Conservation (phyloP, 1,140 invertebrate species). For the Eumaeus atala region DNA sequence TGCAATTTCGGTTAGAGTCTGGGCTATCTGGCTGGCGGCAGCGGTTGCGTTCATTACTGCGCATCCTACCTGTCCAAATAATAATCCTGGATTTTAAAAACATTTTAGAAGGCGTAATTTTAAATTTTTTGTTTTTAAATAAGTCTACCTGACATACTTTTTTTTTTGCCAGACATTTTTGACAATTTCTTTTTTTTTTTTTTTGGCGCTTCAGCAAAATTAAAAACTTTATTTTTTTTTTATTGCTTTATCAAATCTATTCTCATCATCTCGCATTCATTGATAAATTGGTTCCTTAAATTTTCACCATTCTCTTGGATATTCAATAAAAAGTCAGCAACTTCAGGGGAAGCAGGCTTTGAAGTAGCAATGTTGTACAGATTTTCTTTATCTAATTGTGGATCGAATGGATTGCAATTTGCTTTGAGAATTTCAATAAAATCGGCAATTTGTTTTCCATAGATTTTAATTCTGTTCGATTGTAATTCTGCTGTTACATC, state of each 20-base stretch:
- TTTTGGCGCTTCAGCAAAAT: no score
- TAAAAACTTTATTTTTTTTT: constrained; percentile 25
- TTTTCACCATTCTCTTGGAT: constrained; percentile 13
- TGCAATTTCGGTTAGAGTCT: no score
- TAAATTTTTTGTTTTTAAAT: no score
- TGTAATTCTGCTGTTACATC: constrained; percentile 26
- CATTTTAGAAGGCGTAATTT: no score
- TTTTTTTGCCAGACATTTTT: no score
- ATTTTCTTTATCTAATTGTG: constrained; percentile 29
- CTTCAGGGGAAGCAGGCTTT: constrained; percentile 9
- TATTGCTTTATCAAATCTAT: constrained; percentile 24
- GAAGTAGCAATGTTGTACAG: constrained; percentile 23
- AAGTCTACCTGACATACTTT: no score
- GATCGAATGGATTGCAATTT: constrained; percentile 32
- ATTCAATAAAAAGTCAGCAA: constrained; percentile 9
- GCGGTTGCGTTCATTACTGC: no score
- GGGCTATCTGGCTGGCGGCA: no score
- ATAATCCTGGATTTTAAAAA: no score
- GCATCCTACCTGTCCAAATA: no score
- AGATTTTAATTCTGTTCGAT: constrained; percentile 11
- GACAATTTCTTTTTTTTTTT: no score
- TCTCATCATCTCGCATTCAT: constrained; percentile 10
- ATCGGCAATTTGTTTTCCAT: constrained; percentile 15
- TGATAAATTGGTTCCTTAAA: constrained; percentile 5
- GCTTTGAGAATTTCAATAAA: constrained; percentile 31